phyloP scores from a whole-genome alignment of 2,797 vertebrate genomes.

The Tympanoctomys barrerae region DNA sequence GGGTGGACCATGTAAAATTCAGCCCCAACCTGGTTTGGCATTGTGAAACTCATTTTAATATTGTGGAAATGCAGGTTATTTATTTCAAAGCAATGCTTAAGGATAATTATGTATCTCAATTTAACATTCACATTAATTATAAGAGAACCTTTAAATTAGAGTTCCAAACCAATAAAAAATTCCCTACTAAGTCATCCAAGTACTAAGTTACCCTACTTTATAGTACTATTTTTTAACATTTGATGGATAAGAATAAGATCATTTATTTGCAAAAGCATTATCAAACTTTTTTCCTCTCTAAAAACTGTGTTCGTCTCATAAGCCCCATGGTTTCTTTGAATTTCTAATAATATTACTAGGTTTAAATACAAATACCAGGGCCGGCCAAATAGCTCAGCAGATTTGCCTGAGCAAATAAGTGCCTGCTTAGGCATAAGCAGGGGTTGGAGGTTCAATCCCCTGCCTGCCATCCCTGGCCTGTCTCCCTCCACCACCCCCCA shows the following conservation, averaged over 20 bases:
- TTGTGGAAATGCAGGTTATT: not conserved
- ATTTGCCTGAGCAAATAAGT: too few relatives aligned
- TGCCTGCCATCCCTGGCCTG: too few relatives aligned
- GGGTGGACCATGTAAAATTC: not conserved
- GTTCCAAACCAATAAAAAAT: not conserved
- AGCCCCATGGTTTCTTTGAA: not conserved
- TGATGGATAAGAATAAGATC: not conserved
- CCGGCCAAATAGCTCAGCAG: not conserved
- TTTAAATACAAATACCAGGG: not conserved
- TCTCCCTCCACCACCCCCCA: fast-evolving
- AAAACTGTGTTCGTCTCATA: not conserved
- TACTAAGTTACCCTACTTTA: not conserved
- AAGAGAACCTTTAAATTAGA: constrained; percentile 32
- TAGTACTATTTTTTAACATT: constrained; percentile 9
- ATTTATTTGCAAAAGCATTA: constrained; percentile 14
- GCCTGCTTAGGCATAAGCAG: too few relatives aligned
- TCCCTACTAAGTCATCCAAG: not conserved
- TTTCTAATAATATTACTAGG: constrained; percentile 15
- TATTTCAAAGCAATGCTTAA: constrained; percentile 3
- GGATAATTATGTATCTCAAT: not conserved
- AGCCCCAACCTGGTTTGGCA: not conserved
- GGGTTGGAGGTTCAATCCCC: too few relatives aligned
- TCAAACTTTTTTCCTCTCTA: not conserved
- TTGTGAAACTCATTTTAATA: not conserved
- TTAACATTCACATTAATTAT: constrained; percentile 1